Evolutionary conservation across 2,888 invertebrate genomes (phyloP).

Genomic region (Cantharis flavilabris): DNA sequence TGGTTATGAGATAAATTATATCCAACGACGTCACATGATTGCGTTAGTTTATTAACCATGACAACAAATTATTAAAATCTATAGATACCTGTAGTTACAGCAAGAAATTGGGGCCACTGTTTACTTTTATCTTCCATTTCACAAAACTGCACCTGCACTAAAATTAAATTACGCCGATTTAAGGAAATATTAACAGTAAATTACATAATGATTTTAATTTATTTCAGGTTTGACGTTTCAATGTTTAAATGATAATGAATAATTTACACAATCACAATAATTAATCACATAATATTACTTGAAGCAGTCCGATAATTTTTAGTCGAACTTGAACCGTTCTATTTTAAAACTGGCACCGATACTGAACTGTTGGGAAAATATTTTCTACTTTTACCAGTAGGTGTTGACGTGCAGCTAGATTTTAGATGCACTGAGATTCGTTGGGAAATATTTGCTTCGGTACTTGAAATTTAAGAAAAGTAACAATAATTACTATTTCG

Average conservation of each 20-base stretch:
- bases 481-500: too few species aligned
- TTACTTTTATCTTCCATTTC: background rate
- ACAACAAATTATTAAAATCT: background rate
- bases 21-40: background rate
- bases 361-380: background rate
- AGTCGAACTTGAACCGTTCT: background rate
- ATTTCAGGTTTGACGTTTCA: background rate
- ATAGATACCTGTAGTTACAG: background rate
- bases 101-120: constrained; percentile 4
- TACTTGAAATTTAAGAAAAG: background rate
- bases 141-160: background rate
- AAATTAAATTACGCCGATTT: background rate
- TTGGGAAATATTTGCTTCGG: background rate
- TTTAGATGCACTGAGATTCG: too few species aligned
- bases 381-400: background rate
- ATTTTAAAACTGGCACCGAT: background rate
- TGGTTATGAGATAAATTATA: background rate
- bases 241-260: background rate
- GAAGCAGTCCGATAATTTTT: background rate
- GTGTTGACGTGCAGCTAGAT: background rate
- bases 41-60: background rate
- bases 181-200: background rate
- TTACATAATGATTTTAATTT: background rate
- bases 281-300: background rate
- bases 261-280: background rate